Evolutionary conservation across 2,113 vertebrate genomes (phyloP).

Genomic region (Urocynchramus pylzowi): DNA sequence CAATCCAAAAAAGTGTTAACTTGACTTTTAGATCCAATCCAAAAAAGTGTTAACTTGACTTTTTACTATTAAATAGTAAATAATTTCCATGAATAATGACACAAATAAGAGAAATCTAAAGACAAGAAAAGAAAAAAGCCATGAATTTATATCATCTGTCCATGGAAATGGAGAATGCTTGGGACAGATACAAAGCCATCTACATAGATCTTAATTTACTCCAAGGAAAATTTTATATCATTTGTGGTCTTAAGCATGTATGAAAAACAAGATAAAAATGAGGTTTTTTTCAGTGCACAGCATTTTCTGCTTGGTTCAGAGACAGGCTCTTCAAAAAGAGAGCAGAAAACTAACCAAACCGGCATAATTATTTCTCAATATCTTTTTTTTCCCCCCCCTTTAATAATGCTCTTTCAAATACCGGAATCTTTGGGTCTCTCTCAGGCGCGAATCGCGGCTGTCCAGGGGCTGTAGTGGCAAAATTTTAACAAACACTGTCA

Average conservation of each 20-base stretch:
- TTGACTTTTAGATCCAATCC: too few relatives aligned
- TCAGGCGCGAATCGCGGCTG: not conserved
- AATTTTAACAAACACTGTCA: constrained; percentile 54
- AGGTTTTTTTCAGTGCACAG: not conserved
- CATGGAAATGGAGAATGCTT: not conserved
- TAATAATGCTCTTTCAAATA: not conserved
- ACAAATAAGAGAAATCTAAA: not conserved
- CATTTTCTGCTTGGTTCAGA: not conserved
- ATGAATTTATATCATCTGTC: not conserved
- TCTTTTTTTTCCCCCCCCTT: not conserved
- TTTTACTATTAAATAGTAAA: not conserved
- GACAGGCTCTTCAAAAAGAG: not conserved
- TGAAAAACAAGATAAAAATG: not conserved
- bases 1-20: too few relatives aligned
- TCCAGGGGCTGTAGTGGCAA: not conserved
- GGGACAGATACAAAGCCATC: not conserved
- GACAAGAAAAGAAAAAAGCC: not conserved
- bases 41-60: too few relatives aligned
- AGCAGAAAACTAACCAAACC: not conserved
- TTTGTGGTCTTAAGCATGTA: not conserved
- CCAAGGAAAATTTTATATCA: not conserved
- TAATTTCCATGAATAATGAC: not conserved
- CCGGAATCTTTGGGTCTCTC: not conserved
- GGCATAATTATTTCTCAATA: not conserved
- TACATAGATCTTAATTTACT: not conserved